Base-by-base conservation (phyloP, 2,888 invertebrate species). In the Zonitis immaculata region DNA sequence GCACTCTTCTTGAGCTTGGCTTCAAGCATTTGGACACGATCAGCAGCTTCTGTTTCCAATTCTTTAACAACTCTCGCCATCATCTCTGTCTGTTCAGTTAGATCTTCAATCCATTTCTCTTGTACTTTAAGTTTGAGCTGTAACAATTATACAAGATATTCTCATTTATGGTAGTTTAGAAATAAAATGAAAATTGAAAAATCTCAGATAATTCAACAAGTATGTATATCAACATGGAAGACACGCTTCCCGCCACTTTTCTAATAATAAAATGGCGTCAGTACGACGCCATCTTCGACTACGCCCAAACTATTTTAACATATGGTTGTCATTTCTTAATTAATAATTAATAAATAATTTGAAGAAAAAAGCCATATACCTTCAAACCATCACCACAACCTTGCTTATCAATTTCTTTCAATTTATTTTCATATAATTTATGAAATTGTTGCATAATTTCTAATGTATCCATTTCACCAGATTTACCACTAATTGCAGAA, bases 81-180 rank as follows among this genome's bases (percentile, higher is more conserved):
- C 76, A 86, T 78, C 42, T 80, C 75, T 73, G 88, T 88, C 76
- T 88, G 88, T 25, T 81, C 84, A 35, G 79, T 80, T 65, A 87
- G 76, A 73, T 87, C 86, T 44, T 78, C 73, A 58, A 88, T 83
- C 86, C 87, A 87, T 49, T 82, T 79, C 56, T 79, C 76, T 60
- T 86, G 79, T 53, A 85, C 78, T 32, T 80, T 76, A 59, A 86
- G 75, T 72, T 88, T 87, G 62, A 82, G 76, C 88, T 89, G 67
- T 5, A 72, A n/a, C n/a, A n/a, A n/a, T n/a, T n/a, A 70, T 55
- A 48, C 45, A 11, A 35, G 22, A 22, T 22, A 22, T 22, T 5
- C 22, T 22, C 3, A 22, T 22, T 22, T 22, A 5, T 3, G 22
- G 22, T 11, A 22, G 11, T 1, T 6, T 9, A 1, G 20, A 20